phyloP scores from a whole-genome alignment of 2,888 invertebrate genomes.

The Diadegma fenestrale region DNA sequence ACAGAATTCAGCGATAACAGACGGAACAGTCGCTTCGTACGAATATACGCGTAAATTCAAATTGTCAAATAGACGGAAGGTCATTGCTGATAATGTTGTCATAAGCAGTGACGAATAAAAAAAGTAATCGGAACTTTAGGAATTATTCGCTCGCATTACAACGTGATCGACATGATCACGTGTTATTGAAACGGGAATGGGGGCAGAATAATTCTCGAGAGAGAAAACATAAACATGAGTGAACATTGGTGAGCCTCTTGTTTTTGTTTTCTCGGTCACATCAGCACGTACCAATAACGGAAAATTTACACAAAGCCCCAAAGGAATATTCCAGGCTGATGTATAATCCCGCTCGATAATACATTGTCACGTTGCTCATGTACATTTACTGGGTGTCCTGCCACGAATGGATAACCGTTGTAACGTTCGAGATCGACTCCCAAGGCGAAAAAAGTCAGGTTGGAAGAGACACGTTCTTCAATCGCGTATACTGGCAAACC shows the following conservation, averaged over 20 bases:
- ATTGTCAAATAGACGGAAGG: background rate
- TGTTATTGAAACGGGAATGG: background rate
- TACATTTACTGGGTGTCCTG: constrained; percentile 11
- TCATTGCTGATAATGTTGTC: constrained; percentile 4
- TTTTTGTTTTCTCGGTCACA: constrained; percentile 15
- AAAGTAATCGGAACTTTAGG: constrained; percentile 8
- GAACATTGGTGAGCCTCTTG: constrained; percentile 21
- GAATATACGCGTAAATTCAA: background rate
- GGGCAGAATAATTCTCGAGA: constrained; percentile 5
- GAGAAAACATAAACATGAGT: constrained; percentile 2
- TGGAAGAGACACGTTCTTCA: background rate
- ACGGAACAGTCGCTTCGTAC: background rate
- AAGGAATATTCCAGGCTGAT: constrained; percentile 19
- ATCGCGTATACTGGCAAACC: background rate
- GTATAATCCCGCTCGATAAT: constrained; percentile 61
- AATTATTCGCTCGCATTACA: background rate
- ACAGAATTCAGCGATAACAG: background rate
- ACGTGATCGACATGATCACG: constrained; percentile 4
- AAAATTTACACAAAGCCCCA: constrained; percentile 27
- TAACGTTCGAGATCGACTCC: background rate
- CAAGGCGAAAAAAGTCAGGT: background rate
- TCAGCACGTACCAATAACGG: constrained; percentile 54
- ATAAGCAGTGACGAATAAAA: constrained; percentile 1
- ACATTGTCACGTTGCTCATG: constrained; percentile 42
- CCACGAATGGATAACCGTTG: background rate